Conservation (phyloP, 1,140 invertebrate genomes). For the Lordiphosa clarofinis region DNA sequence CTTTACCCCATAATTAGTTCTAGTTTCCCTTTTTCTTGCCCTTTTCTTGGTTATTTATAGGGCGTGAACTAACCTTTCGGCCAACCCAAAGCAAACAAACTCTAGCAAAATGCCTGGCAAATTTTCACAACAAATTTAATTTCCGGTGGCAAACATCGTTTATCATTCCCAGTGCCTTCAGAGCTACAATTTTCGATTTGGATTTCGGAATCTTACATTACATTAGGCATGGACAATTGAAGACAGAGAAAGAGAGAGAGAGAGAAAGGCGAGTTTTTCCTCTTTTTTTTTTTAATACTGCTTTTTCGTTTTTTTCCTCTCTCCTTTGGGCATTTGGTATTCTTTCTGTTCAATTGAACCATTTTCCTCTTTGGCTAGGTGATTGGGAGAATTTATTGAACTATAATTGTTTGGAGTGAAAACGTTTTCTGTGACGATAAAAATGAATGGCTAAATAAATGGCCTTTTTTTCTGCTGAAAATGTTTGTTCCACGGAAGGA, state of each 20-base stretch:
- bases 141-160: conserved; percentile 12
- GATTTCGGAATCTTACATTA: conserved; percentile 7
- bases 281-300: neutral
- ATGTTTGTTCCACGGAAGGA: no score
- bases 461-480: conserved; percentile 11
- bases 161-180: neutral
- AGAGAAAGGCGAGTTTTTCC: neutral
- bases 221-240: conserved; percentile 7
- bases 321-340: neutral
- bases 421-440: conserved; percentile 11
- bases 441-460: conserved; percentile 33
- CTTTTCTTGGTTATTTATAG: no score
- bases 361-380: conserved; percentile 2
- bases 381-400: conserved; percentile 12
- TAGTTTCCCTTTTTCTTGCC: no score
- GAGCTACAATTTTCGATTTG: neutral
- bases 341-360: neutral
- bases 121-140: conserved; percentile 7
- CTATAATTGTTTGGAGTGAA: conserved; percentile 12
- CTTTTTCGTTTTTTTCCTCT: neutral
- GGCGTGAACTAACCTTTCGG: no score
- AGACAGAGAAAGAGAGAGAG: no score
- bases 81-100: no score
- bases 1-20: no score
- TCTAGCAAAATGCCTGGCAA: no score